A percentile compares a stretch with the other conserved stretches of the same genome.
Evolutionary conservation across 2,888 invertebrate genomes (phyloP).

Genomic region (Dicranocentrus wangi): DNA sequence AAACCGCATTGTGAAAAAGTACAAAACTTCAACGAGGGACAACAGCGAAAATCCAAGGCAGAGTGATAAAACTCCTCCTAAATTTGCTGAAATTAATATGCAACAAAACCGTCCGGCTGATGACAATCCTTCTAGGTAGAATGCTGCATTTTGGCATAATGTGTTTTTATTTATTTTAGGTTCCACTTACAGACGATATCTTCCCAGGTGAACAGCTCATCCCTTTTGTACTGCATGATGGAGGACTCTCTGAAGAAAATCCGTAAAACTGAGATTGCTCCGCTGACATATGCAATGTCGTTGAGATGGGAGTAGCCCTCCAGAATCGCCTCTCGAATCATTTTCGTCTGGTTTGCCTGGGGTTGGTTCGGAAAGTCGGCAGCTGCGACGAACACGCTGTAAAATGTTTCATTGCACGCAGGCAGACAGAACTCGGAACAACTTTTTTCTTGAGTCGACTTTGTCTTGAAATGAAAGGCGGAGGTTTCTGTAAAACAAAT

Average conservation of each 20-base stretch:
- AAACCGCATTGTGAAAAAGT: conserved; percentile 67
- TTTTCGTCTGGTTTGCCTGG: conserved; percentile 71
- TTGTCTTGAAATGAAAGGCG: conserved; percentile 60
- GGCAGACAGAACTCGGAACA: conserved; percentile 66
- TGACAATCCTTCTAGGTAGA: too few species aligned
- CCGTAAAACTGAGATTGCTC: conserved; percentile 69
- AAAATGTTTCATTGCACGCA: conserved; percentile 67
- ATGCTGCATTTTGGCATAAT: too few species aligned
- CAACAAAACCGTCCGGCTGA: too few species aligned
- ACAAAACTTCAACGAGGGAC: conserved; percentile 68
- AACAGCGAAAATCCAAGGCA: conserved; percentile 69
- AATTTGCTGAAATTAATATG: conserved; percentile 57
- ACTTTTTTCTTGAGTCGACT: conserved; percentile 60
- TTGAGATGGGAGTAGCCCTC: conserved; percentile 66
- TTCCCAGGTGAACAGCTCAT: conserved; percentile 72
- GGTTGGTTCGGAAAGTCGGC: conserved; percentile 71
- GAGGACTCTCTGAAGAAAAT: conserved; percentile 71
- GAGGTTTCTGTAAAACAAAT: conserved; percentile 23
- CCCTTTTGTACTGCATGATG: conserved; percentile 71
- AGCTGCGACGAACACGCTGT: conserved; percentile 65
- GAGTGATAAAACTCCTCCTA: conserved; percentile 69
- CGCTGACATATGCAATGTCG: conserved; percentile 71
- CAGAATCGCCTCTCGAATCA: conserved; percentile 70
- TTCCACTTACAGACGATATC: conserved; percentile 71
- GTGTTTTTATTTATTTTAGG: conserved; percentile 72